A percentile compares a stretch with the other conserved stretches of the same genome.
These are phyloP conservation scores for Alethe diademata DNA, from an alignment of 2,113 vertebrate genomes.

Conservation along the genomic window DNA sequence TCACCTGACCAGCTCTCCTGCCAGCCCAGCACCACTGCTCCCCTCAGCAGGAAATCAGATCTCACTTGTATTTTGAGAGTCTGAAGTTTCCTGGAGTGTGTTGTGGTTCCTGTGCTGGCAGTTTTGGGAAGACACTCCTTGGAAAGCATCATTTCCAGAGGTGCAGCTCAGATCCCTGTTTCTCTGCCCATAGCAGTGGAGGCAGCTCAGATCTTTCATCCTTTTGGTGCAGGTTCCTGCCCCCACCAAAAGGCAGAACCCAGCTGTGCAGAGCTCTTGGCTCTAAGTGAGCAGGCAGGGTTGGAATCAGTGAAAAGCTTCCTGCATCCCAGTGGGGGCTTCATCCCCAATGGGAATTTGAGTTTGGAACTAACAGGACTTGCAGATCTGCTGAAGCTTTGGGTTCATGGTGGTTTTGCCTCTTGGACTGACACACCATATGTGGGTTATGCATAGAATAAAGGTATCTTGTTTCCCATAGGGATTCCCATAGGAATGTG, in stretches of 20 bases:
- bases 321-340: background rate
- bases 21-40: background rate
- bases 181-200: background rate
- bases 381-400: background rate
- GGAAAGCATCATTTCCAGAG: background rate
- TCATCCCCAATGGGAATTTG: background rate
- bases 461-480: background rate
- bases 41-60: background rate
- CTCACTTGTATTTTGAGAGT: background rate
- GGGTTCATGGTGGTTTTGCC: background rate
- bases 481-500: background rate
- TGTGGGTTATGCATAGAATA: fast-evolving
- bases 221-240: background rate
- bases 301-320: background rate
- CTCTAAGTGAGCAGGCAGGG: background rate
- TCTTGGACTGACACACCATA: background rate
- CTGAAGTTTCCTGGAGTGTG: background rate
- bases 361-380: background rate
- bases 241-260: fast-evolving
- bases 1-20: background rate
- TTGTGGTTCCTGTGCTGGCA: background rate
- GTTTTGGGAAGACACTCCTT: background rate
- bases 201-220: background rate
- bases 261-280: background rate
- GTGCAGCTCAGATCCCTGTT: background rate